Base-by-base conservation (phyloP, 92 coral and sea anemone genomes). In the Porites lobata region DNA sequence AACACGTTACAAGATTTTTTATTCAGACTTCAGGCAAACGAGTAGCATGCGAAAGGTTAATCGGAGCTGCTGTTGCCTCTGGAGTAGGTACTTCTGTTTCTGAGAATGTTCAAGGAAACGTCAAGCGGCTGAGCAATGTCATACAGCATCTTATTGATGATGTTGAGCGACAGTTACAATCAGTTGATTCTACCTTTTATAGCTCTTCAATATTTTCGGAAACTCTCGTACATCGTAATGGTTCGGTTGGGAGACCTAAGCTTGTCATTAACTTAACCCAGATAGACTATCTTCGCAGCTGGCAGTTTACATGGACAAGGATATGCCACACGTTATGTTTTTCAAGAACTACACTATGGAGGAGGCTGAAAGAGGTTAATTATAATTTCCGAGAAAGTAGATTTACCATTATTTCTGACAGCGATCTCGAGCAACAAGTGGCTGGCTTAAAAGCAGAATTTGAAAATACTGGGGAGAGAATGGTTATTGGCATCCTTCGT, bases 341-440 rank as follows among this genome's bases (percentile, higher is more conserved):
- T n/a, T 90, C 90, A 14, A 24, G 90, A 9, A 90, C 93, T 50
- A 85, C 90, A 0, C 83, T 90, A 20, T 90, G 90, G 90, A 81
- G 91, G 62, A 24, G 91, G 24, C 72, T 86, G 9, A 82, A 71
- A 59, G 90, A 85, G 38, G 72, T 65, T 4, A 74, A 74, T 59
- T 73, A 59, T 51, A 65, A 79, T 79, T 80, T 80, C 21, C 57
- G 20, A 12, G 68, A 32, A 17, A 61, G 20, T 2, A 7, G 86
- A 29, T 91, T 87, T 64, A 77, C 94, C 4, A 4, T 14, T 2
- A 80, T 91, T 11, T 90, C 93, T 6, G 87, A 86, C 7, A 11
- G 2, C 17, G 91, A 72, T 9, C 59, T 91, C 4, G 83, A 77
- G 50, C 72, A 32, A 7, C 57, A 68, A 3, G 29, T 87, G 11